Evolutionary conservation across 2,888 invertebrate species (phyloP).

Genomic region (Calliphora vomitoria): DNA sequence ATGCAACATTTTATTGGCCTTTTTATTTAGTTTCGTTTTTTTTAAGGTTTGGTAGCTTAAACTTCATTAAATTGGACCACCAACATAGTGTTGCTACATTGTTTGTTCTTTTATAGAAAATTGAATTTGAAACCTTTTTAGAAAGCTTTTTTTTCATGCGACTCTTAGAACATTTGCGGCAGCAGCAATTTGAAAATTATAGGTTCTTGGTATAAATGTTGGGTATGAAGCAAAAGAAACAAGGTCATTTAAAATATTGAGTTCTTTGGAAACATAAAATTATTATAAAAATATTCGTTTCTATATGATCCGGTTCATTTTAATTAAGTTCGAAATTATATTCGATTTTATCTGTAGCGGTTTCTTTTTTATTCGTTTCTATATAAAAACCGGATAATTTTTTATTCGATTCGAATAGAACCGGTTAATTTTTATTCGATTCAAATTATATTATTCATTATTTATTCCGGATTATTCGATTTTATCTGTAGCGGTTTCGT

Average conservation of each 20-base stretch:
- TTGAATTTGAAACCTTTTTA: slow-evolving; percentile 33
- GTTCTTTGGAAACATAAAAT: not conserved
- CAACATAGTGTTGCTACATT: slow-evolving; percentile 23
- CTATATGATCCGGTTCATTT: too few relatives aligned
- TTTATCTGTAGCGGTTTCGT: too few relatives aligned
- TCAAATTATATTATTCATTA: too few relatives aligned
- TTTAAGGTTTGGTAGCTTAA: slow-evolving; percentile 51
- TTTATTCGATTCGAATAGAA: too few relatives aligned
- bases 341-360: too few relatives aligned
- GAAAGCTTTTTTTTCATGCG: slow-evolving; percentile 18
- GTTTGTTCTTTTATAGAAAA: slow-evolving; percentile 6
- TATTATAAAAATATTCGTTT: not conserved
- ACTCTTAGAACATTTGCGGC: not conserved
- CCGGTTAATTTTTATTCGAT: too few relatives aligned
- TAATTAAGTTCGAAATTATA: too few relatives aligned
- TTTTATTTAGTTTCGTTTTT: not conserved
- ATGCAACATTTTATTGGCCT: slow-evolving; percentile 7
- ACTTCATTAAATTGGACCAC: slow-evolving; percentile 52
- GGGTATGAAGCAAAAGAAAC: not conserved
- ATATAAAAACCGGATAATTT: too few relatives aligned
- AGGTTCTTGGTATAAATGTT: not conserved
- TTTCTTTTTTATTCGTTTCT: too few relatives aligned
- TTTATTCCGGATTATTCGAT: too few relatives aligned
- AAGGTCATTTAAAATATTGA: not conserved
- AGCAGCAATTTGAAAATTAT: slow-evolving; percentile 7